Base-by-base conservation (phyloP, 2,797 vertebrate genomes). In the Sandelia bainsii region DNA sequence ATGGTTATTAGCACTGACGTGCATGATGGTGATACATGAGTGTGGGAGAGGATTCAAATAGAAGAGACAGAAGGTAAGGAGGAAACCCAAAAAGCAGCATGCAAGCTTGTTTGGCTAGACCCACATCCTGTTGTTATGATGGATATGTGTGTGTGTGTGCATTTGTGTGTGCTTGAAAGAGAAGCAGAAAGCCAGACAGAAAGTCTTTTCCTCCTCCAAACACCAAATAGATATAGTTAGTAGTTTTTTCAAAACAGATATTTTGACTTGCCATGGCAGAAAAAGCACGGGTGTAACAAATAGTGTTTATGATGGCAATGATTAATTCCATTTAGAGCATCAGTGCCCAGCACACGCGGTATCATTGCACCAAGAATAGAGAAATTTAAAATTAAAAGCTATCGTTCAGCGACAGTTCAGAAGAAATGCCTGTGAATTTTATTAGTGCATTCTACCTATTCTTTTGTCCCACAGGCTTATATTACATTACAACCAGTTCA, bases 101-200 rank as follows among this genome's bases (percentile, higher is more conserved):
- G 75, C 76, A 76, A n/a, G 77, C 83, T 78, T 6, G 25, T 75
- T 75, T 80, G 64, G 62, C 69, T 65, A 54, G 77, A 85, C 85
- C 90, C 90, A 91, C 91, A 90, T 92, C 91, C 91, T 91, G 90
- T 90, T 89, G 76, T 71, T 69, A 69, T 79, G 58, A 74, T 70
- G 71, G 75, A 80, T 74, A 23, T 0, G 9, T 53, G 45, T 56
- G 37, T 7, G 25, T 53, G 56, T 62, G 49, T 39, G 32, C 46
- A 14, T 73, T 44, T 70, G 23, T 45, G 48, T 46, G 59, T 46
- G 34, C 6, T 42, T 46, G 2, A 71, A 62, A 59, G 45, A 42
- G 54, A 68, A 34, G 42, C 11, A 59, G 65, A 69, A 63, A 78
- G 29, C 8, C n/a, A 32, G 27, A 14, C 3, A 58, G 8, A 48